phyloP scores from a whole-genome alignment of 2,797 vertebrate genomes.

The Epinephelus coioides region DNA sequence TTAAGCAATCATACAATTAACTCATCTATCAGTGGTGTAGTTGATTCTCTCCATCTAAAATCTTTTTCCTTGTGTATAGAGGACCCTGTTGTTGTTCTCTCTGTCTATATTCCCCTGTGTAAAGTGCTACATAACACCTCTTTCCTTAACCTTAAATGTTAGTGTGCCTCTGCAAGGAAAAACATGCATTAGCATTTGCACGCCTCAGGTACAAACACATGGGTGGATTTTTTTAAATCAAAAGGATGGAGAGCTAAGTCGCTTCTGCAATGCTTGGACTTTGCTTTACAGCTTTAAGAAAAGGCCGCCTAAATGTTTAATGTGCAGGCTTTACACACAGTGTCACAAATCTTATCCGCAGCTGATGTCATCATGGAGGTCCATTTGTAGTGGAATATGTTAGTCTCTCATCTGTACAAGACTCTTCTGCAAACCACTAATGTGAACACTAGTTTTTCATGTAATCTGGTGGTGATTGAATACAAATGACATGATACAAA shows the following conservation, averaged over 20 bases:
- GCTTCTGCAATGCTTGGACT: background rate
- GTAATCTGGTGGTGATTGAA: background rate
- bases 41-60: conserved; percentile 1
- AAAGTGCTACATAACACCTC: background rate
- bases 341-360: conserved; percentile 6
- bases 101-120: background rate
- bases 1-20: background rate
- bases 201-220: background rate
- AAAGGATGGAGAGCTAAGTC: background rate
- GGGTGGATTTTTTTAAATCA: background rate
- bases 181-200: background rate
- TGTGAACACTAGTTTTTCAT: background rate
- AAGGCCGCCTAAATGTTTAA: background rate
- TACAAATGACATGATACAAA: background rate
- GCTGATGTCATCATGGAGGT: conserved; percentile 21
- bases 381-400: background rate
- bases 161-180: background rate
- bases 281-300: background rate
- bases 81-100: background rate
- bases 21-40: background rate
- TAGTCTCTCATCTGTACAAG: background rate
- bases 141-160: background rate
- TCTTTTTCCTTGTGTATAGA: background rate
- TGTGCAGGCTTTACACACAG: background rate
- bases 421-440: background rate